A percentile compares a stretch with the other conserved stretches of the same genome.
These are phyloP conservation scores for Cantharis rufa DNA, from an alignment of 2,888 invertebrate species.

Conservation along the genomic window DNA sequence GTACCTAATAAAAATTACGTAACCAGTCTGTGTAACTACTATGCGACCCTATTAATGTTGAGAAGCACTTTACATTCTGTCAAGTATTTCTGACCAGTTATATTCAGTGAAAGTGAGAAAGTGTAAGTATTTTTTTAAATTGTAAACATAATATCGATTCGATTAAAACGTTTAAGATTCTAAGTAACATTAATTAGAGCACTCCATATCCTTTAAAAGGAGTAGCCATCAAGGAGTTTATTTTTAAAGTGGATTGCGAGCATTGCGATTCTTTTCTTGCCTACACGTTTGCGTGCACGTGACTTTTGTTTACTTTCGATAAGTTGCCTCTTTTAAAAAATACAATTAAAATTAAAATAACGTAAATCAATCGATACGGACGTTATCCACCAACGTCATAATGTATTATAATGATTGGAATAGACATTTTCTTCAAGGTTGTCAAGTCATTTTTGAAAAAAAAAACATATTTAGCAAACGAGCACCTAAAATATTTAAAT, in stretches of 20 bases:
- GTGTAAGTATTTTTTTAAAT: background rate
- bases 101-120: conserved; percentile 19
- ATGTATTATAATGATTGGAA: background rate
- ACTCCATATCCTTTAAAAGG: background rate
- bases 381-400: background rate
- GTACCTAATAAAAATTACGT: background rate
- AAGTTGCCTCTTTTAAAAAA: too few relatives aligned
- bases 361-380: background rate
- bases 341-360: background rate
- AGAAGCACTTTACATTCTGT: conserved; percentile 18
- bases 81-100: conserved; percentile 5
- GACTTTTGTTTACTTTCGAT: too few relatives aligned
- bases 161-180: background rate
- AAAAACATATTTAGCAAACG: background rate
- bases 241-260: too few relatives aligned
- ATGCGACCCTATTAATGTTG: conserved; percentile 3
- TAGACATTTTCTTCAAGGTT: background rate
- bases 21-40: background rate
- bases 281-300: too few relatives aligned
- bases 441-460: background rate
- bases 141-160: background rate
- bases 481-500: background rate
- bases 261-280: too few relatives aligned
- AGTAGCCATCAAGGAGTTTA: too few relatives aligned
- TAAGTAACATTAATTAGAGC: background rate